Conservation (phyloP, 2,888 invertebrate species). For the Zaprionus bogoriensis region DNA sequence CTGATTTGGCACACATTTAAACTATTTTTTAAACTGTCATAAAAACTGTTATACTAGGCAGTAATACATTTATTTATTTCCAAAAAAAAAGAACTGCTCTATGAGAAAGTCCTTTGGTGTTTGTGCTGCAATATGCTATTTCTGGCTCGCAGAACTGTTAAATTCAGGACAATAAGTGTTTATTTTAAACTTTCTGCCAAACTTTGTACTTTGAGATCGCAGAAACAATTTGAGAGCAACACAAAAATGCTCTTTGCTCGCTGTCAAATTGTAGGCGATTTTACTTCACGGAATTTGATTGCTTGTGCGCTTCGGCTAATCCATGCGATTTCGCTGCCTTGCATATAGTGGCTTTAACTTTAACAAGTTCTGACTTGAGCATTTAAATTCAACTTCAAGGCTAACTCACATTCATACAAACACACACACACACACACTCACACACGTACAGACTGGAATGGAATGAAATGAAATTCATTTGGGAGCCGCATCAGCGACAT, state of each 20-base stretch:
- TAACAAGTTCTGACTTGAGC: slow-evolving; percentile 38
- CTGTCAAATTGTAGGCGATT: slow-evolving; percentile 16
- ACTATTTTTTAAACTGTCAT: not conserved
- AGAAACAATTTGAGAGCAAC: not conserved
- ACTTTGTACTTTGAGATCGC: not conserved
- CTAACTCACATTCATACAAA: slow-evolving; percentile 18
- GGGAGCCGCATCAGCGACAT: slow-evolving; percentile 55
- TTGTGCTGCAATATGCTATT: not conserved
- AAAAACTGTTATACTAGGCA: not conserved
- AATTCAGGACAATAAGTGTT: not conserved
- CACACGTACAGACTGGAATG: slow-evolving; percentile 41
- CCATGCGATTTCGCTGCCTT: slow-evolving; percentile 34
- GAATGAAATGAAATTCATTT: slow-evolving; percentile 63
- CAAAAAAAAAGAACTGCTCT: no score
- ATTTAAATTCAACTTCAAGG: slow-evolving; percentile 66
- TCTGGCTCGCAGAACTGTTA: not conserved
- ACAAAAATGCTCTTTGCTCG: not conserved
- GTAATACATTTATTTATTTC: no score
- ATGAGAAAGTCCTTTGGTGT: no score
- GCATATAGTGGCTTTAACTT: slow-evolving; percentile 42
- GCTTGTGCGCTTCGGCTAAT: slow-evolving; percentile 32
- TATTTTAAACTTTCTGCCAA: not conserved
- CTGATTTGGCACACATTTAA: not conserved
- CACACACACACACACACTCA: slow-evolving; percentile 24
- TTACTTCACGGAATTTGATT: slow-evolving; percentile 16